A percentile compares a stretch with the other conserved stretches of the same genome.
phyloP scores from a whole-genome alignment of 1,140 invertebrate genomes.

The Papilio helenus region DNA sequence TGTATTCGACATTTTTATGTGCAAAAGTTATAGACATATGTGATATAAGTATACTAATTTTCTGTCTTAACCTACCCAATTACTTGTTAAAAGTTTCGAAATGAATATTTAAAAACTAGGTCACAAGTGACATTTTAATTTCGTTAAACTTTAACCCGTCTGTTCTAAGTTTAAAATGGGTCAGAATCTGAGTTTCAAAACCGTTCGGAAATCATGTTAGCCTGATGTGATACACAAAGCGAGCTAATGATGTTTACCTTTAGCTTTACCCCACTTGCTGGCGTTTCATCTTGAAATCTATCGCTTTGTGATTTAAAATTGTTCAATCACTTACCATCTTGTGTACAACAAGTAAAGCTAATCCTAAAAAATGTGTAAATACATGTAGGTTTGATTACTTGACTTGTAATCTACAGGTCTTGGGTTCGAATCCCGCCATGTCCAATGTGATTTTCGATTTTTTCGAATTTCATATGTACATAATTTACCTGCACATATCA shows the following conservation, averaged over 20 bases:
- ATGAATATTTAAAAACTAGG: too few species aligned
- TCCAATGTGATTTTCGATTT: too few species aligned
- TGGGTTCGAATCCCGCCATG: too few species aligned
- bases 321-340: background rate
- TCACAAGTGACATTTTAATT: conserved; percentile 12
- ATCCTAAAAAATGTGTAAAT: background rate
- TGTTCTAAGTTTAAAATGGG: conserved; percentile 28
- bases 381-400: too few species aligned
- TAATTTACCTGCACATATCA: too few species aligned
- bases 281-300: conserved; percentile 37
- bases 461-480: too few species aligned
- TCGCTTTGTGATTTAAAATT: conserved; percentile 31
- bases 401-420: too few species aligned
- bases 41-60: too few species aligned
- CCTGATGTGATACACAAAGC: conserved; percentile 35
- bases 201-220: conserved; percentile 30
- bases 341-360: background rate
- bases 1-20: background rate
- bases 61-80: background rate
- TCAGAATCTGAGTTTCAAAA: conserved; percentile 37
- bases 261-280: background rate
- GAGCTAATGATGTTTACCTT: conserved; percentile 37
- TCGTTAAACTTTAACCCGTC: background rate
- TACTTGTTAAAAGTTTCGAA: background rate
- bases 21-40: too few species aligned